Evolutionary conservation across 53 echinoderm and acorn worm genomes (phyloP).

Genomic region (Holothuria scabra): DNA sequence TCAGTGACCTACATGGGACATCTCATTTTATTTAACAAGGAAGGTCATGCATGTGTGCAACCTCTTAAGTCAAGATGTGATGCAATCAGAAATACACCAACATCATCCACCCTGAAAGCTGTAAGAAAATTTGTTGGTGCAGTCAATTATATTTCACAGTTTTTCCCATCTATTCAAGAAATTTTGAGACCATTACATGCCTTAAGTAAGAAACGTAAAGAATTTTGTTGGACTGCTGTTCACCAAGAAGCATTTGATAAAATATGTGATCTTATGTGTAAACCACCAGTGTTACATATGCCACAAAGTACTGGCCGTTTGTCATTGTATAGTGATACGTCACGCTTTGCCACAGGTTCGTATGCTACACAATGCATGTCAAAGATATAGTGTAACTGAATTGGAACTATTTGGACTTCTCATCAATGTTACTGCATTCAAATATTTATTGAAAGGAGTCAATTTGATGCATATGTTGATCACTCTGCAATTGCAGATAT

Average conservation of each 20-base stretch:
- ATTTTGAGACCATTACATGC: slow-evolving; percentile 37
- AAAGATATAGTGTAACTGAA: slow-evolving; percentile 51
- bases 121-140: slow-evolving; percentile 49
- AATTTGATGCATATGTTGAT: slow-evolving; percentile 54
- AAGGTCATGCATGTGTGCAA: slow-evolving; percentile 21
- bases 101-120: not conserved
- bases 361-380: slow-evolving; percentile 54
- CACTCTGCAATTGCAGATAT: too few species aligned
- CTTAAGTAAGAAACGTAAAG: slow-evolving; percentile 17
- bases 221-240: slow-evolving; percentile 39
- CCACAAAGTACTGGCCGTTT: slow-evolving; percentile 33
- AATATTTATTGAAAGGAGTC: slow-evolving; percentile 30
- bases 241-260: slow-evolving; percentile 46
- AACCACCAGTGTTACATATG: slow-evolving; percentile 43
- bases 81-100: not conserved
- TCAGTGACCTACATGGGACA: slow-evolving; percentile 39
- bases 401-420: slow-evolving; percentile 48
- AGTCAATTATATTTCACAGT: slow-evolving; percentile 11
- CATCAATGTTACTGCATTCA: slow-evolving; percentile 49
- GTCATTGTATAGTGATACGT: slow-evolving; percentile 48
- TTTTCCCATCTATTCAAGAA: not conserved
- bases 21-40: slow-evolving; percentile 2
- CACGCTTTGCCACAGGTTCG: slow-evolving; percentile 45
- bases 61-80: slow-evolving; percentile 10
- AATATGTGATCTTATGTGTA: slow-evolving; percentile 33